Evolutionary conservation across 2,797 vertebrate genomes (phyloP), one percentile per base, ranked within the genome.

Genomic region (Diplodus sargus): DNA sequence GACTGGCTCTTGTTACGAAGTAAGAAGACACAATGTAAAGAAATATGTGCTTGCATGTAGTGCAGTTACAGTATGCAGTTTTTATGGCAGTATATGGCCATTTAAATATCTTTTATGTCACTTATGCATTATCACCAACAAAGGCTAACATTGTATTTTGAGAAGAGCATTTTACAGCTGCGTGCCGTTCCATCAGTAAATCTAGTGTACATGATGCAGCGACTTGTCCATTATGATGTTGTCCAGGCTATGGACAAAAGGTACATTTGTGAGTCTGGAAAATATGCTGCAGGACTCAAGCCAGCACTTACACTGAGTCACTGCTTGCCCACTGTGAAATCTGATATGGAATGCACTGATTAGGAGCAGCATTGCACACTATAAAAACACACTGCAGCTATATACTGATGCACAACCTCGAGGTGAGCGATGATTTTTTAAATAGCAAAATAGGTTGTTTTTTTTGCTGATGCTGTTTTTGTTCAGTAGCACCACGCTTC

Each of bases 231-330:
- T 88, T 87, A 90, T 89, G 76, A 74, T 76, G 79, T 85, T 77
- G 74, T 63, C 75, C 76, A 68, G 75, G 78, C 80, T 79, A 63
- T 79, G 75, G 71, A 86, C 78, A 79, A 86, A 84, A 83, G 34
- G 81, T 87, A 60, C 86, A 89, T 87, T 90, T 58, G 60, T 81
- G 74, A 88, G 78, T 89, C 83, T 87, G 83, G 90, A 91, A 92
- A 91, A 92, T 81, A 83, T 85, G 78, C 83, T 74, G 69, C 78
- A 59, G 87, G 88, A 90, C 73, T 67, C 7, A 18, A 82, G 90
- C 89, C 93, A 93, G 85, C 67, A 85, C 85, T 76, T 83, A 69
- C 77, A 90, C 88, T 90, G 91, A 93, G 85, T 94, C 90, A 92
- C 34, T 70, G 79, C 81, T 86, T 85, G 76, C 81, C 81, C 62